phyloP scores from a whole-genome alignment of 1,140 invertebrate genomes.

The Ectropis grisescens region DNA sequence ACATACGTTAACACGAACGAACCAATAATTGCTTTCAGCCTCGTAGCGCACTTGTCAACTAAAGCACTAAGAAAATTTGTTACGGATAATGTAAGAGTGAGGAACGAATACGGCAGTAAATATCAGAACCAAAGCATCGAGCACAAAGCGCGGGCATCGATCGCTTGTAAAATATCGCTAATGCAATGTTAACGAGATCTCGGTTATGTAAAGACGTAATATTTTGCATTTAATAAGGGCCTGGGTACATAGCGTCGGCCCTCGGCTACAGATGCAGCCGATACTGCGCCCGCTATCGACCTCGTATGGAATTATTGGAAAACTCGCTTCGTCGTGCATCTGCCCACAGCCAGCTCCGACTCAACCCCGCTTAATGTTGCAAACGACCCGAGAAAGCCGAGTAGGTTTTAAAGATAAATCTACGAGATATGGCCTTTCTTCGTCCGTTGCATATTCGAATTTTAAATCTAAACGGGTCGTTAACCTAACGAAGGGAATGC shows the following conservation, averaged over 20 bases:
- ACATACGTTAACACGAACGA: no score
- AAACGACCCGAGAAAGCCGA: conserved; percentile 42
- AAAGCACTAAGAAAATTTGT: no score
- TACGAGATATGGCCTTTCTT: conserved; percentile 27
- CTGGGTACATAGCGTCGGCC: conserved; percentile 41
- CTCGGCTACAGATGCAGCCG: conserved; percentile 41
- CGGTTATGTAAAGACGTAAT: conserved; percentile 50
- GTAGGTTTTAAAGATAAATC: conserved; percentile 58
- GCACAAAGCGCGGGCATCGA: no score
- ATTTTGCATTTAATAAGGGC: conserved; percentile 64
- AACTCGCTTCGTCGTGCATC: conserved; percentile 60
- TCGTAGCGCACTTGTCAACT: no score
- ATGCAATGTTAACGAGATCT: conserved; percentile 52
- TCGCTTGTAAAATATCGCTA: conserved; percentile 4
- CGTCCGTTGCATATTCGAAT: conserved; percentile 1
- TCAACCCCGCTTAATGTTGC: conserved; percentile 35
- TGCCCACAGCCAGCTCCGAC: conserved; percentile 22
- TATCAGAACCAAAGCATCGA: no score
- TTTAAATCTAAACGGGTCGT: not conserved
- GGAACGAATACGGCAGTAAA: no score
- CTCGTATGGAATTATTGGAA: conserved; percentile 60
- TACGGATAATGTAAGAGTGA: no score
- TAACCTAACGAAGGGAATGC: conserved; percentile 5
- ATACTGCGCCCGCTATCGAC: conserved; percentile 36
- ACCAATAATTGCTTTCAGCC: no score